Evolutionary conservation across 2,888 invertebrate species (phyloP).

Genomic region (Eupeodes latifasciatus): DNA sequence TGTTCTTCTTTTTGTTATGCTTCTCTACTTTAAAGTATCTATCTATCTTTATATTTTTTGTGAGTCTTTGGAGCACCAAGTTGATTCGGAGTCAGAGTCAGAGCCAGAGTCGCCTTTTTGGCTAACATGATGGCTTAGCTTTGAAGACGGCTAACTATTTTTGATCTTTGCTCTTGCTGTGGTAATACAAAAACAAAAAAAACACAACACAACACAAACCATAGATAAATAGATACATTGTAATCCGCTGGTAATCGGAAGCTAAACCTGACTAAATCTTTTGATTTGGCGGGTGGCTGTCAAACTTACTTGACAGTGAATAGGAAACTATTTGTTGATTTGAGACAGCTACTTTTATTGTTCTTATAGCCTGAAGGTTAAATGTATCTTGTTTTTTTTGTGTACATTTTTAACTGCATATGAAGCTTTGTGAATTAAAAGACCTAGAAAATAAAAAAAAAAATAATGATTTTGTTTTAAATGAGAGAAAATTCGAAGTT

Average conservation of each 20-base stretch:
- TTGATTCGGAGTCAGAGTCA: not conserved
- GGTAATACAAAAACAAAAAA: constrained; percentile 17
- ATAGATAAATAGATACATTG: constrained; percentile 63
- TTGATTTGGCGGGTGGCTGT: constrained; percentile 67
- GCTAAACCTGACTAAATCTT: constrained; percentile 45
- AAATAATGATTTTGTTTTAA: too few relatives aligned
- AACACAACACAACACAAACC: constrained; percentile 31
- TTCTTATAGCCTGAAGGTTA: constrained; percentile 60
- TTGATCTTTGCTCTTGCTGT: constrained; percentile 37
- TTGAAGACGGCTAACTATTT: constrained; percentile 34
- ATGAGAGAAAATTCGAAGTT: too few relatives aligned
- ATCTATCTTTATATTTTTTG: constrained; percentile 12
- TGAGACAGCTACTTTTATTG: constrained; percentile 55
- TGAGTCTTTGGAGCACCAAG: not conserved
- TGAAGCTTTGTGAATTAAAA: not conserved
- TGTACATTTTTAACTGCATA: not conserved
- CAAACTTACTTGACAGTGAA: constrained; percentile 64
- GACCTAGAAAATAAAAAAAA: too few relatives aligned
- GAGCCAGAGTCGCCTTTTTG: constrained; percentile 19
- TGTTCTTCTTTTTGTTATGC: constrained; percentile 9
- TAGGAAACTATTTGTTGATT: constrained; percentile 68
- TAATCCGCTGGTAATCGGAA: constrained; percentile 69
- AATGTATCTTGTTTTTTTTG: not conserved
- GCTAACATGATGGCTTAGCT: constrained; percentile 17
- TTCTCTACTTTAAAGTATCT: constrained; percentile 39